Evolutionary conservation across 2,113 vertebrate genomes (phyloP).

Genomic region (Gnathonemus longibarbis): DNA sequence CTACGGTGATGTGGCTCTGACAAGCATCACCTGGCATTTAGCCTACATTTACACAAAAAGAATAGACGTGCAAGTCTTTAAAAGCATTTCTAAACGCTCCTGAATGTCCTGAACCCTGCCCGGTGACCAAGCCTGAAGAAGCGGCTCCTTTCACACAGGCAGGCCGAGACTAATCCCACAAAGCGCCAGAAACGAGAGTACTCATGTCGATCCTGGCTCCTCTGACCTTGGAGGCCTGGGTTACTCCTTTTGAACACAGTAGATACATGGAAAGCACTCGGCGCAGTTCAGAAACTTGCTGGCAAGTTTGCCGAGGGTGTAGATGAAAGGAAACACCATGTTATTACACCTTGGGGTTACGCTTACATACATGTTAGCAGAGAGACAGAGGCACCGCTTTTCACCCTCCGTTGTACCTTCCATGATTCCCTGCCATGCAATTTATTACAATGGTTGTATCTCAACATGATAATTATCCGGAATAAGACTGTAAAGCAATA

Average conservation of each 20-base stretch:
- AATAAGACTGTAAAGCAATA: background rate
- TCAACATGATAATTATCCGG: background rate
- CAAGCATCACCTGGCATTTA: constrained; percentile 39
- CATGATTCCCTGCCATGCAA: background rate
- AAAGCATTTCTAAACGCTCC: background rate
- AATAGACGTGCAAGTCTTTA: background rate
- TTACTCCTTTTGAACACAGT: background rate
- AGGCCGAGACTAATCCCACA: background rate
- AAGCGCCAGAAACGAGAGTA: background rate
- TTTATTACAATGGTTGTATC: background rate
- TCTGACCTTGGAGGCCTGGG: background rate
- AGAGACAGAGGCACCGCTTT: too few species aligned
- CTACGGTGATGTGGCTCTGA: constrained; percentile 38
- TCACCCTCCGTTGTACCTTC: background rate
- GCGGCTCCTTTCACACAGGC: background rate
- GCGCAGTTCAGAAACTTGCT: too few species aligned
- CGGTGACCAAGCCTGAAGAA: background rate
- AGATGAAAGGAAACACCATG: background rate
- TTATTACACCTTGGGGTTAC: background rate
- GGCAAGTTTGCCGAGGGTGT: background rate
- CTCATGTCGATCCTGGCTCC: background rate
- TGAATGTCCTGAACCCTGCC: background rate
- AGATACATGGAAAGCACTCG: background rate
- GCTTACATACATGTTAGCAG: background rate
- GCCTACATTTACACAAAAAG: constrained; percentile 28